A percentile compares a stretch with the other conserved stretches of the same genome.
phyloP scores from a whole-genome alignment of 23 tunicate species.

The Oikopleura albicans region DNA sequence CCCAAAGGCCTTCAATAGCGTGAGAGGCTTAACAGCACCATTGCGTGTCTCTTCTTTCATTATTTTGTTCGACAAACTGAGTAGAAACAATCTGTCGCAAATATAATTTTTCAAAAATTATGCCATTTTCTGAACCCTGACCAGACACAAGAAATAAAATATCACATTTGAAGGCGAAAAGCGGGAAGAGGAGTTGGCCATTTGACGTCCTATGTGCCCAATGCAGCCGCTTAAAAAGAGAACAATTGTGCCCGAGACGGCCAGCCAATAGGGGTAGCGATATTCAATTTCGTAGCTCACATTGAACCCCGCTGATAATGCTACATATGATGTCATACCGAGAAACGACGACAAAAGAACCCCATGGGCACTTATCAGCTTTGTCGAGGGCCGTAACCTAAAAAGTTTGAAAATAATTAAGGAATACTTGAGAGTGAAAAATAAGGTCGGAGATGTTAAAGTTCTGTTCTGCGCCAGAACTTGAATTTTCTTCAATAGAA shows the following conservation, averaged over 20 bases:
- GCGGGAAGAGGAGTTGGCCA: background rate
- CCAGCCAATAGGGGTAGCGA: background rate
- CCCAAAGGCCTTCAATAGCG: no score
- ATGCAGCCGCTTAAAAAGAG: background rate
- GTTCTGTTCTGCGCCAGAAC: no score
- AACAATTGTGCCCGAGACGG: background rate
- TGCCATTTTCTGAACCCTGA: no score
- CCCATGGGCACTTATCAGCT: background rate
- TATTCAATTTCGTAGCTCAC: background rate
- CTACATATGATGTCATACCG: background rate
- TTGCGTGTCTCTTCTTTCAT: no score
- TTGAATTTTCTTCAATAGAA: no score
- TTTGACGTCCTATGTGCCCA: background rate
- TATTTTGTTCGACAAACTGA: no score
- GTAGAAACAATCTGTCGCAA: no score
- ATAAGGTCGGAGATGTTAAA: no score
- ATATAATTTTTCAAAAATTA: no score
- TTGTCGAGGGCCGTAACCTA: background rate
- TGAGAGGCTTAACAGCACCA: no score
- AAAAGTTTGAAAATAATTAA: background rate
- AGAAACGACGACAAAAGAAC: background rate
- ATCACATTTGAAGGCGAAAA: background rate
- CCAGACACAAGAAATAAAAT: background rate
- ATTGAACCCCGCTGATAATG: background rate
- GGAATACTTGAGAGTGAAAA: no score